Conservation (phyloP, 2,113 vertebrate species). For the Pelecanus crispus region DNA sequence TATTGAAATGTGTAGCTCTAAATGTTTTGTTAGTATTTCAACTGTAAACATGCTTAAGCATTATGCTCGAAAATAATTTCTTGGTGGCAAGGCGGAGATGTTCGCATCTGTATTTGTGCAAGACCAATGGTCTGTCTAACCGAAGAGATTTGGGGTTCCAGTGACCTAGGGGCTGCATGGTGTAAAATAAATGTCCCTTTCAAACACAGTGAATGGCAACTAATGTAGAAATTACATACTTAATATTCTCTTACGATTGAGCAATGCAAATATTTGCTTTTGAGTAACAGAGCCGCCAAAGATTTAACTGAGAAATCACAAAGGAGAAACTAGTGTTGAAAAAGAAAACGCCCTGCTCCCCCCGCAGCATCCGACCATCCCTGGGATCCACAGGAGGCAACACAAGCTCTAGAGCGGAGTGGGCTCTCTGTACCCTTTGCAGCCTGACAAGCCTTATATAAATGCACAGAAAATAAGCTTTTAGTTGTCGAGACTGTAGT, state of each 20-base stretch:
- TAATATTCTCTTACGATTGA: background rate
- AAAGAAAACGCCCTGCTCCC: background rate
- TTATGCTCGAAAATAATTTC: background rate
- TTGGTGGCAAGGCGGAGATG: background rate
- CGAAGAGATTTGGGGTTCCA: background rate
- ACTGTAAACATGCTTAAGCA: slow-evolving; percentile 24
- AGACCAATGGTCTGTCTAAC: background rate
- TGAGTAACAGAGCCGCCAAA: background rate
- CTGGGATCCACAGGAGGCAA: background rate
- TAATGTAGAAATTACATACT: background rate
- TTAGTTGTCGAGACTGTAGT: background rate
- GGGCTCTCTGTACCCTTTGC: background rate
- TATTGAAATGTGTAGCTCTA: slow-evolving; percentile 3
- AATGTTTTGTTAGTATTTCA: background rate
- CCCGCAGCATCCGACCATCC: background rate
- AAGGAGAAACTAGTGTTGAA: background rate
- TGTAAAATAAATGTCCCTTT: background rate
- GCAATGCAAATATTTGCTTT: background rate
- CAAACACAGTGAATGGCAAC: background rate
- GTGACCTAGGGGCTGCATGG: background rate
- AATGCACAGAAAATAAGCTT: background rate
- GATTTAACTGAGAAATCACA: background rate
- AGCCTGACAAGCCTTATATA: background rate
- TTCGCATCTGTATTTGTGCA: background rate
- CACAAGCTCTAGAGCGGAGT: background rate